Percentiles rank a stretch among this genome's conserved stretches.
These are phyloP conservation scores for Agelas oroides DNA, from an alignment of 37 sponge, comb jelly and placozoan species.

Conservation along the genomic window DNA sequence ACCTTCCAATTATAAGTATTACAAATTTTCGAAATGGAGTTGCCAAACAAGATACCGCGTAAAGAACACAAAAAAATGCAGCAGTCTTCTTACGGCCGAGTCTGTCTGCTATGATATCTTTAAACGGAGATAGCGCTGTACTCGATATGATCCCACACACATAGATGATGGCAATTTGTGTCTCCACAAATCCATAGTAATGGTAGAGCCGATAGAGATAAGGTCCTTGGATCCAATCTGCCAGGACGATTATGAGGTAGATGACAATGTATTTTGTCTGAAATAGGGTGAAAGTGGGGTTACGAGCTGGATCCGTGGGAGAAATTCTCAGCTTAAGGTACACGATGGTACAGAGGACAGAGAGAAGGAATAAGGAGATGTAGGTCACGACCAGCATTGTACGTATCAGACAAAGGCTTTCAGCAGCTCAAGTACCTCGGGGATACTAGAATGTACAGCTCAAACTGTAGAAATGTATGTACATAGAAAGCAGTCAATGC, in stretches of 20 bases:
- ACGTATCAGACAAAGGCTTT: too few relatives aligned
- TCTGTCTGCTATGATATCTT: constrained; percentile 55
- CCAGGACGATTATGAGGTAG: constrained; percentile 65
- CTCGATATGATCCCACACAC: constrained; percentile 75
- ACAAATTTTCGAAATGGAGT: constrained; percentile 43
- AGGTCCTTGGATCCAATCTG: constrained; percentile 90
- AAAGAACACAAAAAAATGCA: constrained; percentile 53
- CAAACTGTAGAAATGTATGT: too few relatives aligned
- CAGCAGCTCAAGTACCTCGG: too few relatives aligned
- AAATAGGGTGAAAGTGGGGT: constrained; percentile 72
- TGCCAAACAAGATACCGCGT: constrained; percentile 65
- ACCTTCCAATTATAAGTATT: constrained; percentile 68
- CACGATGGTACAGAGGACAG: constrained; percentile 35
- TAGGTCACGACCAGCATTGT: constrained; percentile 69
- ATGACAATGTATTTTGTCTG: constrained; percentile 67
- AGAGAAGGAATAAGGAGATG: constrained; percentile 59
- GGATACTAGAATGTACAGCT: too few relatives aligned
- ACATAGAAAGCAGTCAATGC: too few relatives aligned
- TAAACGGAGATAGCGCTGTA: constrained; percentile 58
- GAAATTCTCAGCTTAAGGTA: constrained; percentile 41
- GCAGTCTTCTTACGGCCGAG: constrained; percentile 56
- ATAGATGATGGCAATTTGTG: constrained; percentile 82
- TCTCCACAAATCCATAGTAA: constrained; percentile 69
- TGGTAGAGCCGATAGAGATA: constrained; percentile 84
- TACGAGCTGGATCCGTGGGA: constrained; percentile 45